Evolutionary conservation across 2,113 vertebrate genomes (phyloP), one percentile per base, ranked within the genome.

Genomic region (Ptychochromis oligacanthus): DNA sequence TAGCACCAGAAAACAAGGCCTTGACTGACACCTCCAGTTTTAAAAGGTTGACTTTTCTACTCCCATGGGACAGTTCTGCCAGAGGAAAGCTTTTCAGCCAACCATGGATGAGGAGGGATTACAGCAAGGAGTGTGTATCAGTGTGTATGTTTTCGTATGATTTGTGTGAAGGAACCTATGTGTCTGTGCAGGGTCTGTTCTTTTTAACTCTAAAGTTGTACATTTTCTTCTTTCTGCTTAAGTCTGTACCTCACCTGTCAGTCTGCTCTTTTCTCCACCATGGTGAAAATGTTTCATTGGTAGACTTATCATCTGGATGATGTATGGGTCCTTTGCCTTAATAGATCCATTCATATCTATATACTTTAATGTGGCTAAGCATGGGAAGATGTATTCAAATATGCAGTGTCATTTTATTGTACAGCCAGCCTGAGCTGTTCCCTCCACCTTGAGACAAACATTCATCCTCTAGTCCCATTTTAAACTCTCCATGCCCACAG

Each of bases 301-400:
- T 92, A 92, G 84, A 77, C 91, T 95, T 94, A 95, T 95, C 92
- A 88, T 90, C 83, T 28, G 83, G 65, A 88, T 92, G 93, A 95
- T 95, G 78, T 93, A 95, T 94, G 93, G 94, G 93, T 93, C 91
- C 90, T 95, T 91, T 92, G 77, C 86, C 89, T 87, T 94, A 95
- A 94, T 95, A 94, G 92, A 93, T 92, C 84, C 79, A 95, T 95
- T 95, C 93, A 95, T 95, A 88, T 94, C 92, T 88, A 90, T 94
- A 92, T 87, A 93, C 89, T 94, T 93, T 94, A 93, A 93, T 95
- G 94, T 94, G 94, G 81, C 93, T 65, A 80, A 84, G 85, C 84
- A 77, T 62, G 81, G 86, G 87, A 94, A 83, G 91, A 92, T 91
- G 89, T 92, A 92, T 95, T 95, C 86, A 95, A 92, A 94, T 95